Conservation (phyloP, 1,140 invertebrate species). For the Sitophilus oryzae region DNA sequence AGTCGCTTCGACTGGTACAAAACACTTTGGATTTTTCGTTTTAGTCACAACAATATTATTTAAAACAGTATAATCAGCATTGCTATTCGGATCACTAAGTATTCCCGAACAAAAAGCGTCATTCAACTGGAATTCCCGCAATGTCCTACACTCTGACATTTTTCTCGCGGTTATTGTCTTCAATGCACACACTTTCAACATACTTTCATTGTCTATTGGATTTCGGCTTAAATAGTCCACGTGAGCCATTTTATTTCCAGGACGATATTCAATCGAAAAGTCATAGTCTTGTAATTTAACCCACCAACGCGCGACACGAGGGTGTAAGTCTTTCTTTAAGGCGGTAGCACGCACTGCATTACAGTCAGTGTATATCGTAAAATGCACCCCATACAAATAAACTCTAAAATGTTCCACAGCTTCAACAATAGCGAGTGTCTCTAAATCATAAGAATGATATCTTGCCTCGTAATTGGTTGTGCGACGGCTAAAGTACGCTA, state of each 20-base stretch:
- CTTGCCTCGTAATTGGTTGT: neutral
- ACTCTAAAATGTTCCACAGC: slow-evolving; percentile 17
- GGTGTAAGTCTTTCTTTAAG: slow-evolving; percentile 35
- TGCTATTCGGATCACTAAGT: neutral
- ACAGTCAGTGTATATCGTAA: slow-evolving; percentile 42
- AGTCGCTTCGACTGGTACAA: slow-evolving; percentile 11
- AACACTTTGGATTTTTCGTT: slow-evolving; percentile 9
- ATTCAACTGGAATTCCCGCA: slow-evolving; percentile 1
- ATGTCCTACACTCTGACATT: neutral
- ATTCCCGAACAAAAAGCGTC: slow-evolving; percentile 2
- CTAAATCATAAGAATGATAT: too few species aligned
- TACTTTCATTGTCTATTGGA: slow-evolving; percentile 3
- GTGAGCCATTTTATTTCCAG: slow-evolving; percentile 15
- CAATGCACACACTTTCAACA: too few species aligned
- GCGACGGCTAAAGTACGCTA: slow-evolving; percentile 4
- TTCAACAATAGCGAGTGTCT: slow-evolving; percentile 12
- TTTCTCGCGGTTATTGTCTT: neutral
- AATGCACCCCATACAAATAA: slow-evolving; percentile 39
- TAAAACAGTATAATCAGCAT: neutral
- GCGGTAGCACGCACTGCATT: slow-evolving; percentile 20
- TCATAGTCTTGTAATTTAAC: slow-evolving; percentile 35
- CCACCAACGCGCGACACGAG: slow-evolving; percentile 40
- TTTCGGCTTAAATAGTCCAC: slow-evolving; percentile 25
- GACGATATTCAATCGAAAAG: slow-evolving; percentile 25
- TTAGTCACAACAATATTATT: slow-evolving; percentile 3